phyloP scores from a whole-genome alignment of 2,797 vertebrate species.

The Tokudaia tokunoshimensis region DNA sequence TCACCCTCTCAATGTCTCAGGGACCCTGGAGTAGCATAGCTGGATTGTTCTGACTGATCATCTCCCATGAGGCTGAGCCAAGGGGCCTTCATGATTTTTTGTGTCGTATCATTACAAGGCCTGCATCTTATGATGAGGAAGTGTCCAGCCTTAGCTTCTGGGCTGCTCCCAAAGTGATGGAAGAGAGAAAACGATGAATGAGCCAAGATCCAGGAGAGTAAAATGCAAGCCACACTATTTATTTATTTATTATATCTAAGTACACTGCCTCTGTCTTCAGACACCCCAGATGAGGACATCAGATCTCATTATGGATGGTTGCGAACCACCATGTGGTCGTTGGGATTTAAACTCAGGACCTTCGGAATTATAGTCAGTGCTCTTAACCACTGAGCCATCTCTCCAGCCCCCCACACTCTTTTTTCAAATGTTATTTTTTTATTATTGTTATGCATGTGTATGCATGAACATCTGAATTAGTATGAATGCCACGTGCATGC shows the following conservation, averaged over 20 bases:
- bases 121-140: background rate
- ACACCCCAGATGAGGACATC: too few relatives aligned
- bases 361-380: too few relatives aligned
- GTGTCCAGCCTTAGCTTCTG: background rate
- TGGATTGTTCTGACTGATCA: background rate
- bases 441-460: background rate
- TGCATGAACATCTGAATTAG: background rate
- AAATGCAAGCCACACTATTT: background rate
- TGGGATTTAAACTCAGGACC: too few relatives aligned
- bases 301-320: too few relatives aligned
- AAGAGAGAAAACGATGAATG: background rate
- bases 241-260: too few relatives aligned
- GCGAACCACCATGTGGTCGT: too few relatives aligned
- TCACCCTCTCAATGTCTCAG: background rate
- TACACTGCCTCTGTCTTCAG: too few relatives aligned
- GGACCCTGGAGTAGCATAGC: background rate
- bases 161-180: constrained; percentile 6
- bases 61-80: background rate
- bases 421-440: background rate
- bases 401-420: background rate
- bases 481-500: background rate
- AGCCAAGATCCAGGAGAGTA: background rate
- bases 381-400: too few relatives aligned
- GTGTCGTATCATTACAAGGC: background rate
- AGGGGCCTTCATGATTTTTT: background rate